Evolutionary conservation across 2,113 vertebrate genomes (phyloP).

Genomic region (Neoarius graeffei): DNA sequence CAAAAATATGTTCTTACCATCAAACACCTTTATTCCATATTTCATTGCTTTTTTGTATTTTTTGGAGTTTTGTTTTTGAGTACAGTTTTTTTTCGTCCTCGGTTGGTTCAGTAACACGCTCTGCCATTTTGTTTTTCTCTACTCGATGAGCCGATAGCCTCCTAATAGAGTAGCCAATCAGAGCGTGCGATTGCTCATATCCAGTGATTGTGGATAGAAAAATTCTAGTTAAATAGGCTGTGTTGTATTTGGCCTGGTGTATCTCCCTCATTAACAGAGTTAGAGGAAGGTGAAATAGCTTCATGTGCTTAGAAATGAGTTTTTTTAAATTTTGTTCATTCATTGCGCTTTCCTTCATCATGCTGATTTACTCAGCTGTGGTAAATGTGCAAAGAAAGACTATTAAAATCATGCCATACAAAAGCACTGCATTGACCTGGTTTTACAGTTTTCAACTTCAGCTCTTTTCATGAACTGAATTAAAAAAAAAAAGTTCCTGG

Average conservation of each 20-base stretch:
- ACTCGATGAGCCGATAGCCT: too few relatives aligned
- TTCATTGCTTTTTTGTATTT: too few relatives aligned
- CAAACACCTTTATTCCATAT: too few relatives aligned
- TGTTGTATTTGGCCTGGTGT: background rate
- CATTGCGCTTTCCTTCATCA: constrained; percentile 55
- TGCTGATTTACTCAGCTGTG: constrained; percentile 52
- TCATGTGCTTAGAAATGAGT: background rate
- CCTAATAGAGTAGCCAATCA: too few relatives aligned
- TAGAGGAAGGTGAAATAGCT: background rate
- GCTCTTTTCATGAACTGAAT: background rate
- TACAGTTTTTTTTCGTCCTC: too few relatives aligned
- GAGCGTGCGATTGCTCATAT: too few relatives aligned
- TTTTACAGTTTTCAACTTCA: constrained; percentile 41
- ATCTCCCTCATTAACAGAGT: background rate
- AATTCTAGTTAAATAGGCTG: background rate
- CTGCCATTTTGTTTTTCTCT: too few relatives aligned
- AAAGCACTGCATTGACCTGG: constrained; percentile 31
- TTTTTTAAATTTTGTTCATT: constrained; percentile 58
- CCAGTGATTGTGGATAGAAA: too few relatives aligned
- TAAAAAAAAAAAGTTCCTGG: background rate
- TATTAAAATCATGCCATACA: constrained; percentile 33
- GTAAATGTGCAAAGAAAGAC: constrained; percentile 44
- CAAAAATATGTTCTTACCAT: too few relatives aligned
- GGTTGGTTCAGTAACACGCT: too few relatives aligned
- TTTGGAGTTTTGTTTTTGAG: too few relatives aligned